phyloP scores from a whole-genome alignment of 2,113 vertebrate genomes.

The Podarcis muralis region DNA sequence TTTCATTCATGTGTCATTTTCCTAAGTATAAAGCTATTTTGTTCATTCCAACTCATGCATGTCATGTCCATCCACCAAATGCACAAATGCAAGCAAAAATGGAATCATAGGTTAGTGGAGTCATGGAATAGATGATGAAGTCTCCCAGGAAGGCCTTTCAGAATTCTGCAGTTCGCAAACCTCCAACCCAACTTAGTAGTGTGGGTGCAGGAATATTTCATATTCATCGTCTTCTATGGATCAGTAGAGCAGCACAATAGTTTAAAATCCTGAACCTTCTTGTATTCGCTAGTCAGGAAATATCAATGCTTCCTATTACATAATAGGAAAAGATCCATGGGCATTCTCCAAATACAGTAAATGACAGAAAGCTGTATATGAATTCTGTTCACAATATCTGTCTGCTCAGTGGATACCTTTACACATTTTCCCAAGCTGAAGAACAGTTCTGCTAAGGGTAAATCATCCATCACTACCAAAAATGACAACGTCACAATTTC shows the following conservation, averaged over 20 bases:
- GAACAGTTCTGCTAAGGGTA: not conserved
- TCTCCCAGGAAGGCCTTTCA: constrained; percentile 65
- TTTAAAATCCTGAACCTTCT: constrained; percentile 65
- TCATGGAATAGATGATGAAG: constrained; percentile 61
- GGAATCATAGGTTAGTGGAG: constrained; percentile 71
- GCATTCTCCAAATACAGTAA: constrained; percentile 49
- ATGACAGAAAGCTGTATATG: constrained; percentile 58
- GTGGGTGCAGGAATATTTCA: constrained; percentile 57
- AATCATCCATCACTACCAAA: not conserved
- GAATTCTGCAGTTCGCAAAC: constrained; percentile 75
- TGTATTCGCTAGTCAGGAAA: constrained; percentile 63
- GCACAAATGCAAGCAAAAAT: constrained; percentile 71
- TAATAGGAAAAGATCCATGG: constrained; percentile 62
- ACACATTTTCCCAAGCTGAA: not conserved
- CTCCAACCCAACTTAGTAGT: constrained; percentile 71
- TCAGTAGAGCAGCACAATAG: constrained; percentile 53
- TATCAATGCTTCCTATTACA: constrained; percentile 52
- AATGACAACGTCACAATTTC: constrained; percentile 31
- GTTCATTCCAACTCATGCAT: constrained; percentile 75
- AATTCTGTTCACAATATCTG: constrained; percentile 45
- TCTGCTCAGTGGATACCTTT: constrained; percentile 4
- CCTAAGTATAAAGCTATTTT: constrained; percentile 68
- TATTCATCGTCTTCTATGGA: constrained; percentile 69
- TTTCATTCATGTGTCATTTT: constrained; percentile 70
- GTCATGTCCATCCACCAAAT: constrained; percentile 66